Percentiles rank a stretch among this genome's conserved stretches.
Conservation (phyloP, 2,113 vertebrate genomes). For the Propithecus coquereli region DNA sequence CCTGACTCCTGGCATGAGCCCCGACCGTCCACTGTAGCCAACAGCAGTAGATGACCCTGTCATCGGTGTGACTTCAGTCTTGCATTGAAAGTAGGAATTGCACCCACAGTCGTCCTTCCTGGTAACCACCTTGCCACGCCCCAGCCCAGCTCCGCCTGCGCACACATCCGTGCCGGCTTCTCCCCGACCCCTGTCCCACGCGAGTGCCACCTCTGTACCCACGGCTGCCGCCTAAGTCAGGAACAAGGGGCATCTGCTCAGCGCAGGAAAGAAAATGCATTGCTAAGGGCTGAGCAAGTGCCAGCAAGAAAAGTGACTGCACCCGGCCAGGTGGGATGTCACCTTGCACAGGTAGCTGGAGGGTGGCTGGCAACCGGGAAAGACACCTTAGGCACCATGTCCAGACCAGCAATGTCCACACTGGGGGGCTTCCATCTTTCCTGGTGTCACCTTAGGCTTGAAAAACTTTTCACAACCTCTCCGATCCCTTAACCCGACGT, state of each 20-base stretch:
- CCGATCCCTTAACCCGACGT: not conserved
- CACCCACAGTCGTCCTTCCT: not conserved
- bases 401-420: not conserved
- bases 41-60: not conserved
- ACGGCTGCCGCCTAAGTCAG: no score
- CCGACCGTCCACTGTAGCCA: not conserved
- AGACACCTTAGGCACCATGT: no score
- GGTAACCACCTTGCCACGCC: no score
- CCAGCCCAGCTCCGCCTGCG: not conserved
- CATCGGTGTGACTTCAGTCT: not conserved
- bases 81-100: not conserved
- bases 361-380: no score
- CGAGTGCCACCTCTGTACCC: not conserved
- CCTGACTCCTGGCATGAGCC: not conserved
- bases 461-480: not conserved
- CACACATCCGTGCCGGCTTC: not conserved
- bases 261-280: no score
- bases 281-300: not conserved
- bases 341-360: not conserved
- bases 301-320: not conserved
- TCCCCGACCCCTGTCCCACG: no score
- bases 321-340: not conserved
- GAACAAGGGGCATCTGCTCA: no score
- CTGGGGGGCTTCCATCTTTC: not conserved
- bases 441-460: not conserved